These are phyloP conservation scores for Channallabes apus DNA, from an alignment of 2,797 vertebrate genomes.

Conservation along the genomic window DNA sequence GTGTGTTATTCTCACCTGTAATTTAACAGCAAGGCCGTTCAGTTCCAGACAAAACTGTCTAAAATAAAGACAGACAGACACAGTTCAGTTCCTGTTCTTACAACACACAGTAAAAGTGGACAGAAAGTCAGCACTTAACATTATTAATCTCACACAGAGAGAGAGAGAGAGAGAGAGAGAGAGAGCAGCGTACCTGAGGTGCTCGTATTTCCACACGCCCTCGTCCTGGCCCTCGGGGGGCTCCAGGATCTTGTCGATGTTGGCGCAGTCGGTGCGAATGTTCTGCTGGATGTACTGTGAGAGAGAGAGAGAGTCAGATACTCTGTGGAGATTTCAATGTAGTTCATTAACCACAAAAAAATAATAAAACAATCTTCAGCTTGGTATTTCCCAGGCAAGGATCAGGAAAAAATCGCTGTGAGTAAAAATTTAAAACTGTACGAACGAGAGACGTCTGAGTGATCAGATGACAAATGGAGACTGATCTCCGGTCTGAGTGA, in stretches of 20 bases:
- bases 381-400: not conserved
- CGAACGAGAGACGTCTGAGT: not conserved
- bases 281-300: conserved; percentile 97
- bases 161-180: not conserved
- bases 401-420: not conserved
- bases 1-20: conserved; percentile 81
- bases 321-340: not conserved
- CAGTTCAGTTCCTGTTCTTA: not conserved
- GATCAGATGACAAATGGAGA: not conserved
- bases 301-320: conserved; percentile 1
- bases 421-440: not conserved
- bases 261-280: conserved; percentile 95
- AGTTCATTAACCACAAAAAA: not conserved
- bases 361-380: not conserved
- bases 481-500: not conserved
- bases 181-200: conserved; percentile 83
- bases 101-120: not conserved
- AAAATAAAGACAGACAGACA: conserved; percentile 46
- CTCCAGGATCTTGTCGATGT: conserved; percentile 98
- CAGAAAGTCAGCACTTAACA: not conserved
- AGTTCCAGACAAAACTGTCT: conserved; percentile 99
- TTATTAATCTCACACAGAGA: too few relatives aligned
- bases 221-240: conserved; percentile 98
- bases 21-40: conserved; percentile 96
- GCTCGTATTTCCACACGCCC: conserved; percentile 98